Evolutionary conservation across 2,888 invertebrate species (phyloP).

Genomic region (Scrobipalpa atriplicella): DNA sequence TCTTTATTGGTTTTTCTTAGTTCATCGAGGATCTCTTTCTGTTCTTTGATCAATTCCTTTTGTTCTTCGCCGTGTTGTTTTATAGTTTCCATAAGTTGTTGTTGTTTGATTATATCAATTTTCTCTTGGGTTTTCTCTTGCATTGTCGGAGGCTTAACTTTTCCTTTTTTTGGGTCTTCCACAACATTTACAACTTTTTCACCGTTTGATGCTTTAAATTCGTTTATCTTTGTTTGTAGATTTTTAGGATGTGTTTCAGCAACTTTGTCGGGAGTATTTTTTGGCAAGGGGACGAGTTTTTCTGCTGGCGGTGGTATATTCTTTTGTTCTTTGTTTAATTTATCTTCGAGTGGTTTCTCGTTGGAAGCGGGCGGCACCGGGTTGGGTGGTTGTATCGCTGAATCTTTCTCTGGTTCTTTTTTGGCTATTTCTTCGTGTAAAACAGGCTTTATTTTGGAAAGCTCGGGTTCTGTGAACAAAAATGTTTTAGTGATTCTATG

Average conservation of each 20-base stretch:
- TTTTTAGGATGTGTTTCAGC: conserved; percentile 66
- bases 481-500: background rate
- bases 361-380: conserved; percentile 73
- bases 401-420: conserved; percentile 57
- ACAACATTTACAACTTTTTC: conserved; percentile 39
- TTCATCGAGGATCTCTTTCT: conserved; percentile 84
- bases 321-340: conserved; percentile 40
- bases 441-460: background rate
- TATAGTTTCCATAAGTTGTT: conserved; percentile 83
- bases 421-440: conserved; percentile 39
- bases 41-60: conserved; percentile 85
- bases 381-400: conserved; percentile 74
- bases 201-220: conserved; percentile 48
- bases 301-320: conserved; percentile 47
- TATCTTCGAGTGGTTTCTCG: conserved; percentile 64
- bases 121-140: conserved; percentile 46
- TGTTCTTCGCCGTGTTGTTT: conserved; percentile 87
- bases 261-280: conserved; percentile 50
- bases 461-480: background rate
- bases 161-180: conserved; percentile 47
- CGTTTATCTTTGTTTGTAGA: conserved; percentile 55
- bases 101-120: conserved; percentile 66
- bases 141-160: conserved; percentile 40
- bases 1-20: conserved; percentile 82
- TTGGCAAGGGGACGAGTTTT: conserved; percentile 52